A percentile compares a stretch with the other conserved stretches of the same genome.
Evolutionary conservation across 2,888 invertebrate species (phyloP).

Genomic region (Hoplodrina ambigua): DNA sequence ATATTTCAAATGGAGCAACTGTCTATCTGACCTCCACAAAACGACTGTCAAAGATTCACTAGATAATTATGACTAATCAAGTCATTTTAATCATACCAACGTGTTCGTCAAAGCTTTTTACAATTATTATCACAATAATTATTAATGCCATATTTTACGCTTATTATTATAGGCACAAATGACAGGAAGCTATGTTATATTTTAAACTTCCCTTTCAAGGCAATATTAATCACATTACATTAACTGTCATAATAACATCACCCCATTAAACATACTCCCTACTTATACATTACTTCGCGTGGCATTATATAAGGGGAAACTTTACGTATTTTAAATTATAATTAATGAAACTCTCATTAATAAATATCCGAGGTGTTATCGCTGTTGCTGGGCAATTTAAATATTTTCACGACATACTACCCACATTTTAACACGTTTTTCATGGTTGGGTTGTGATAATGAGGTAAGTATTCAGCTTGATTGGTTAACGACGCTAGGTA

Average conservation of each 20-base stretch:
- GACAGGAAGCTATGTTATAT: not conserved
- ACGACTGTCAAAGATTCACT: too few species aligned
- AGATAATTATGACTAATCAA: too few species aligned
- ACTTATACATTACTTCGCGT: slow-evolving; percentile 1
- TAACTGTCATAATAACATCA: not conserved
- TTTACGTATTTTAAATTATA: slow-evolving; percentile 46
- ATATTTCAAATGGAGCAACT: too few species aligned
- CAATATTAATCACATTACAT: not conserved
- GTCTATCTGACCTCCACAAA: too few species aligned
- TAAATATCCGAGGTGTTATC: slow-evolving; percentile 36
- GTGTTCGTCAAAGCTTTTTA: too few species aligned
- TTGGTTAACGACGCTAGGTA: too few species aligned
- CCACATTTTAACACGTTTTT: slow-evolving; percentile 26
- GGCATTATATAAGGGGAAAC: slow-evolving; percentile 6
- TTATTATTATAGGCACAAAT: too few species aligned
- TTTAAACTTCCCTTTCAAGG: not conserved
- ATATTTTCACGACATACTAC: slow-evolving; percentile 35
- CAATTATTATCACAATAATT: too few species aligned
- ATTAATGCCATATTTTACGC: too few species aligned
- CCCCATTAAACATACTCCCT: not conserved
- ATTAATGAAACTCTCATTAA: slow-evolving; percentile 56
- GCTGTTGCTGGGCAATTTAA: slow-evolving; percentile 30
- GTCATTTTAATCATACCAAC: too few species aligned
- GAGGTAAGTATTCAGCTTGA: not conserved
- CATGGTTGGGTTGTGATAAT: slow-evolving; percentile 8